Evolutionary conservation across 2,888 invertebrate genomes (phyloP), one percentile per base, ranked within the genome.

Genomic region (Alloplasta piceator): DNA sequence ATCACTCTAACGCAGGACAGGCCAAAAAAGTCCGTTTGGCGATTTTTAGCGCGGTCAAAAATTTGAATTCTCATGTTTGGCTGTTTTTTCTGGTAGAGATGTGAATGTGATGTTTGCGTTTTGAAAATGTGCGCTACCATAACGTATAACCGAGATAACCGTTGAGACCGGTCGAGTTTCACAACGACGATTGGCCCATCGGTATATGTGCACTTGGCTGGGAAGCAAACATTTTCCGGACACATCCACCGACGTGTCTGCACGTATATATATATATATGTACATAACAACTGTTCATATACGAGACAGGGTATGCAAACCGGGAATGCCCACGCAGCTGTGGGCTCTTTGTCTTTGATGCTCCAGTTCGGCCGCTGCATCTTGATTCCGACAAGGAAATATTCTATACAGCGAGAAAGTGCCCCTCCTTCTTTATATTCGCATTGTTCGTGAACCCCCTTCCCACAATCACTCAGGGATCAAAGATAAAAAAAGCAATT

Each of bases 311-410:
- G 41, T 58, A 77, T 77, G 68, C 68, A 73, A 58, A 63, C 76
- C 50, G 71, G 71, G 80, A 71, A 77, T 77, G 77, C 80, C 80
- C 80, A 80, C 77, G 82, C 82, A 83, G 82, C 82, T 83, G 82
- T 80, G 80, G 55, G 74, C 82, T 80, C 82, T 83, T 83, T 83
- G 82, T 83, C 78, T 83, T 73, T 77, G 80, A 74, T 83, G 82
- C 80, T 80, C 80, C 78, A 78, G 71, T 77, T 82, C 75, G 52
- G 26, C 67, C 61, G 50, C 55, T 78, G 71, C 72, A 80, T 83
- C 77, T 77, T 70, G 64, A 77, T 80, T 77, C 67, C 80, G 41
- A 39, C 39, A 67, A 26, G 61, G 36, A 78, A 66, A 67, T 43
- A 66, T 43, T 26, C 26, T 26, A 26, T 26, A 26, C 26, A 39